Base-by-base conservation (phyloP, 1,140 invertebrate species). In the Tetragonula clypearis region DNA sequence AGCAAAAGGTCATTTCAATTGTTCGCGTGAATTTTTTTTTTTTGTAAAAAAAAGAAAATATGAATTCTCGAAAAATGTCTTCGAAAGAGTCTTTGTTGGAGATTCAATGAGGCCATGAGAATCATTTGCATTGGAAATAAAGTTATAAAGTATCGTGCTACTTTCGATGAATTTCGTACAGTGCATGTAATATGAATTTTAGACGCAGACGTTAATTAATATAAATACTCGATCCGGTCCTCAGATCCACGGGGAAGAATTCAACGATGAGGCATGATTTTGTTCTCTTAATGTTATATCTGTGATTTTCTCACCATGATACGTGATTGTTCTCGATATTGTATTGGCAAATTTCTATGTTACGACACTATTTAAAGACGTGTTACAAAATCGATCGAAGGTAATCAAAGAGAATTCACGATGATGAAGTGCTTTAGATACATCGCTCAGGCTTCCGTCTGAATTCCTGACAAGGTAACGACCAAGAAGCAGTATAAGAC, bases 381-480 rank as follows among this genome's bases (percentile, higher is more conserved):
- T 35, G 23, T 23, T 23, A 35, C 3, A 21, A 65, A 19, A 49
- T 65, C 35, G 21, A 73, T 55, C 3, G 14, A 53, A 68, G 19
- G 17, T 35, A 82, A 62, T n/a, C 8, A 8, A 74, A 60, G 41
- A 21, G 62, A 85, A n/a, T 82, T 79, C 75, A 35, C n/a, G 1
- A 49, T 14, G 53, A 62, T 49, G 19, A 14, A 21, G 15, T 26
- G 21, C 41, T 79, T 56, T n/a, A 17, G 19, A 19, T 53, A 49
- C 35, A 41, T 66, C 17, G 74, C 21, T 69, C 58, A 26, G 26
- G 72, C 79, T 86, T 89, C 35, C 68, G 62, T 66, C 56, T 68
- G 80, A 91, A 89, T 90, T 91, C 88, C 78, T 88, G 87, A 86
- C 90, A 90, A 91, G 86, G 74, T 86, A 72, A 56, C 88, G 55